Evolutionary conservation across 2,888 invertebrate genomes (phyloP), one percentile per base, ranked within the genome.

Genomic region (Cryptosula pallasiana): DNA sequence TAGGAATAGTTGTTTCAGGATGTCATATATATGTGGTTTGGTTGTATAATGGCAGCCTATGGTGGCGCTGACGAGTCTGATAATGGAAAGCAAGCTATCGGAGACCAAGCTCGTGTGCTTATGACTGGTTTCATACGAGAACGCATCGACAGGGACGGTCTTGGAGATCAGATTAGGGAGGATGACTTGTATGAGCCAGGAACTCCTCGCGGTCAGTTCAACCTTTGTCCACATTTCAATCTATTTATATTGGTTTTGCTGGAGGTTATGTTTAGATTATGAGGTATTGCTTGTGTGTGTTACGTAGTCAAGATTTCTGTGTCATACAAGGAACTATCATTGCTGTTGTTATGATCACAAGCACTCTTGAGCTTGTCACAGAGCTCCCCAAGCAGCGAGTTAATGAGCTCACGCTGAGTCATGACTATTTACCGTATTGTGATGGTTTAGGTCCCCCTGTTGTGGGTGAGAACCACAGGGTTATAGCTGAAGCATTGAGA

Each of bases 361-460:
- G n/a, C n/a, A n/a, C n/a, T n/a, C n/a, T n/a, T n/a, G n/a, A n/a
- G n/a, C n/a, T n/a, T n/a, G n/a, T n/a, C n/a, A n/a, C n/a, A n/a
- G n/a, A n/a, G n/a, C n/a, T n/a, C n/a, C n/a, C n/a, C n/a, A n/a
- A n/a, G n/a, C n/a, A n/a, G n/a, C n/a, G n/a, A n/a, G n/a, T n/a
- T n/a, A n/a, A n/a, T n/a, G n/a, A n/a, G n/a, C n/a, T n/a, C n/a
- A n/a, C n/a, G n/a, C n/a, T n/a, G n/a, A n/a, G n/a, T n/a, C n/a
- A n/a, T n/a, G n/a, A n/a, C n/a, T n/a, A n/a, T n/a, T n/a, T n/a
- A n/a, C n/a, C n/a, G n/a, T n/a, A n/a, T n/a, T n/a, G n/a, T n/a
- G n/a, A n/a, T n/a, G n/a, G n/a, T n/a, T n/a, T 73, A 82, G 82
- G 82, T 25, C 82, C 82, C n/a, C 82, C 82, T 1, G 76, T 83